A percentile compares a stretch with the other conserved stretches of the same genome.
Evolutionary conservation across 2,113 vertebrate genomes (phyloP).

Genomic region (Odontophorus gujanensis): DNA sequence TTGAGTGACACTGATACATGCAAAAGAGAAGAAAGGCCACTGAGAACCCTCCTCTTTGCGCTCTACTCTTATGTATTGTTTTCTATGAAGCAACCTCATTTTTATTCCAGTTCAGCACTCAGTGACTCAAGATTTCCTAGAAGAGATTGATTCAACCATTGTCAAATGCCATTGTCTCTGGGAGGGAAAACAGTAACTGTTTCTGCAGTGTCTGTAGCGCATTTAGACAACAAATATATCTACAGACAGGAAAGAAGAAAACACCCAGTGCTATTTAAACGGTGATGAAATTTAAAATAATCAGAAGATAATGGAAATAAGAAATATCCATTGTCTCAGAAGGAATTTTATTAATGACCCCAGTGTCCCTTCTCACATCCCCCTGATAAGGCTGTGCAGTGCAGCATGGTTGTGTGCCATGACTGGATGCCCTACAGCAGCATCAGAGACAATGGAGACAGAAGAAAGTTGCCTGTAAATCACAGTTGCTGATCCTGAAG

Average conservation of each 20-base stretch:
- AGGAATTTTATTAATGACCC: neutral
- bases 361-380: neutral
- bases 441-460: neutral
- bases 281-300: neutral
- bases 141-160: neutral
- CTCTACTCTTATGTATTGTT: neutral
- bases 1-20: neutral
- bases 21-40: neutral
- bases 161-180: neutral
- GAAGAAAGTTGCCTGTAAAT: neutral
- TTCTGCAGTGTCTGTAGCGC: neutral
- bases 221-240: neutral
- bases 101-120: neutral
- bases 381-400: accelerated
- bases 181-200: neutral
- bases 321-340: neutral
- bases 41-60: accelerated
- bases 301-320: neutral
- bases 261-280: neutral
- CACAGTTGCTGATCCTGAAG: neutral
- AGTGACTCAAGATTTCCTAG: neutral
- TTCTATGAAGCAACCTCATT: neutral
- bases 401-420: too few relatives aligned
- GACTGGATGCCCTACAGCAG: neutral
- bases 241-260: neutral